These are phyloP conservation scores for Lampropteryx suffumata DNA, from an alignment of 2,888 invertebrate genomes.

Conservation along the genomic window DNA sequence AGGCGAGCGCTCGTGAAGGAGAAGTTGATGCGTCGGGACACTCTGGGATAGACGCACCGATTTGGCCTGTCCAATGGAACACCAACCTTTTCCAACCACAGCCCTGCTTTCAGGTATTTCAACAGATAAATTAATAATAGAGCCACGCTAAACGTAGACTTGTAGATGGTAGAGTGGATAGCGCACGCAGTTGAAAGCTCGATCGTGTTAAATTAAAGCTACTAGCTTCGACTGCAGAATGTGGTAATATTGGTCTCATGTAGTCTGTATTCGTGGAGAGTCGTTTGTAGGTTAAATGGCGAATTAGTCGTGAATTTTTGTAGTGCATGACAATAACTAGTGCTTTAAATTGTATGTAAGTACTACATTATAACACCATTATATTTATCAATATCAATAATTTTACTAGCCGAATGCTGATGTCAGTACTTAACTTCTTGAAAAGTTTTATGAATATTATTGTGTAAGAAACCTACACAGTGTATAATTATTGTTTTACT, in stretches of 20 bases:
- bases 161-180: constrained; percentile 54
- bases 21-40: constrained; percentile 43
- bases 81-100: constrained; percentile 73
- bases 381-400: constrained; percentile 15
- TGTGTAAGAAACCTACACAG: background rate
- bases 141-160: constrained; percentile 51
- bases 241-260: constrained; percentile 59
- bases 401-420: constrained; percentile 10
- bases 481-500: background rate
- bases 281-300: constrained; percentile 39
- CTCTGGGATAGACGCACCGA: constrained; percentile 56
- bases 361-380: constrained; percentile 42
- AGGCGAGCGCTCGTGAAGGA: constrained; percentile 47
- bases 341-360: constrained; percentile 57
- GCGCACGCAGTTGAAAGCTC: constrained; percentile 42
- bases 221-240: constrained; percentile 37
- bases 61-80: constrained; percentile 74
- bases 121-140: constrained; percentile 79
- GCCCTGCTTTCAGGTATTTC: constrained; percentile 82
- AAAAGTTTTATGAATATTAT: constrained; percentile 1
- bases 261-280: constrained; percentile 50
- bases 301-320: constrained; percentile 38
- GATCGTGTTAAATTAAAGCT: constrained; percentile 30
- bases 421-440: background rate
- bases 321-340: constrained; percentile 81